Percentiles rank a stretch among this genome's conserved stretches.
These are phyloP conservation scores for Hyposoter dolosus DNA, from an alignment of 2,888 invertebrate species.

Conservation along the genomic window DNA sequence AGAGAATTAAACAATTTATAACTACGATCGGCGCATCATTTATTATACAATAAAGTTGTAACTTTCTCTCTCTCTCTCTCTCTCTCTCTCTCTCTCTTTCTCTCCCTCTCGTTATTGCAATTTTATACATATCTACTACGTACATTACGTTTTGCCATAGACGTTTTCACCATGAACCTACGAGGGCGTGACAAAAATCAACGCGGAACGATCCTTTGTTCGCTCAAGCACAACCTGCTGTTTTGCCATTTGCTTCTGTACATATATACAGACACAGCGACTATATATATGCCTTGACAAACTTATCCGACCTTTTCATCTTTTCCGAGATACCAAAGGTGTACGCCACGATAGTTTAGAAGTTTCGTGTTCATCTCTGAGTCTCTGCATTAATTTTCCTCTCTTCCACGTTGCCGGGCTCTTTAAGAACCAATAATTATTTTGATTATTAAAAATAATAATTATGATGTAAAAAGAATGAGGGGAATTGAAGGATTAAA, in stretches of 20 bases:
- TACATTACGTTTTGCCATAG: constrained; percentile 54
- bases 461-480: neutral
- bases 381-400: constrained; percentile 13
- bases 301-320: constrained; percentile 61
- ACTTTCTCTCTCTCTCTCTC: constrained; percentile 31
- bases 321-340: constrained; percentile 53
- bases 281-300: constrained; percentile 16
- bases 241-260: constrained; percentile 34
- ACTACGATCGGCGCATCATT: constrained; percentile 7
- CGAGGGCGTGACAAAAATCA: constrained; percentile 71
- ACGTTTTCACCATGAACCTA: constrained; percentile 66
- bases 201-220: constrained; percentile 72
- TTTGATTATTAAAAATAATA: neutral
- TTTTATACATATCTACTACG: constrained; percentile 27
- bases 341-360: constrained; percentile 30
- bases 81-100: constrained; percentile 12
- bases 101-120: constrained; percentile 46
- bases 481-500: neutral
- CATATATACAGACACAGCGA: neutral
- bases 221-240: constrained; percentile 69
- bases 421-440: neutral
- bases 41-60: constrained; percentile 56
- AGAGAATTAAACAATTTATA: neutral
- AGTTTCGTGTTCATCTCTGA: constrained; percentile 39
- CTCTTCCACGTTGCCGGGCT: constrained; percentile 3